Evolutionary conservation across 2,888 invertebrate genomes (phyloP).

Genomic region (Dolichopus griseipennis): DNA sequence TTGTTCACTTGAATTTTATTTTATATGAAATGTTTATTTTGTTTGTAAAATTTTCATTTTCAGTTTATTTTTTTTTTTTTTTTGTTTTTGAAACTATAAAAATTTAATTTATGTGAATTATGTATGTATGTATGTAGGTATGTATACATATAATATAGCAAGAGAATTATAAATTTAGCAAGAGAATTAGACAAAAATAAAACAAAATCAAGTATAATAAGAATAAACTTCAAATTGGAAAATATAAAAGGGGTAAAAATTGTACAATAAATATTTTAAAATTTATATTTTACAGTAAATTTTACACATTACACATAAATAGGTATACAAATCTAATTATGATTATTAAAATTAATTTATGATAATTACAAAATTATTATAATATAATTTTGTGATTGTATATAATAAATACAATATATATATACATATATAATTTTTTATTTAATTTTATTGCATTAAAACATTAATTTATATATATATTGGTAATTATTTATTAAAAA

Average conservation of each 20-base stretch:
- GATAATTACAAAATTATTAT: constrained; percentile 1
- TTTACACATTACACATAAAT: not conserved
- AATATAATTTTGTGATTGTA: not conserved
- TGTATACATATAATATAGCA: not conserved
- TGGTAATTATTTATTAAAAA: too few relatives aligned
- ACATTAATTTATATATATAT: too few relatives aligned
- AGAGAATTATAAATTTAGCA: not conserved
- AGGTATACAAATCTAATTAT: not conserved
- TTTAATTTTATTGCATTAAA: too few relatives aligned
- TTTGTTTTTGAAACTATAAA: not conserved
- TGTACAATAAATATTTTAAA: not conserved
- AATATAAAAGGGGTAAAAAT: not conserved
- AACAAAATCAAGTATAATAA: too few relatives aligned
- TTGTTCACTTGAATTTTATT: not conserved
- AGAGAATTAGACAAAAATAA: not conserved
- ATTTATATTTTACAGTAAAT: not conserved
- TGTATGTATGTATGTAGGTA: too few relatives aligned
- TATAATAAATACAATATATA: too few relatives aligned
- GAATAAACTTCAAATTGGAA: not conserved
- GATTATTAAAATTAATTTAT: not conserved
- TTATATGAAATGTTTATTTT: not conserved
- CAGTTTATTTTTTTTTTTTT: too few relatives aligned
- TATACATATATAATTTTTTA: too few relatives aligned
- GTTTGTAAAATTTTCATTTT: too few relatives aligned
- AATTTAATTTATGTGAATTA: too few relatives aligned